Percentiles rank a stretch among this genome's conserved stretches.
Conservation (phyloP, 2,888 invertebrate species). For the Apotomis capreana region DNA sequence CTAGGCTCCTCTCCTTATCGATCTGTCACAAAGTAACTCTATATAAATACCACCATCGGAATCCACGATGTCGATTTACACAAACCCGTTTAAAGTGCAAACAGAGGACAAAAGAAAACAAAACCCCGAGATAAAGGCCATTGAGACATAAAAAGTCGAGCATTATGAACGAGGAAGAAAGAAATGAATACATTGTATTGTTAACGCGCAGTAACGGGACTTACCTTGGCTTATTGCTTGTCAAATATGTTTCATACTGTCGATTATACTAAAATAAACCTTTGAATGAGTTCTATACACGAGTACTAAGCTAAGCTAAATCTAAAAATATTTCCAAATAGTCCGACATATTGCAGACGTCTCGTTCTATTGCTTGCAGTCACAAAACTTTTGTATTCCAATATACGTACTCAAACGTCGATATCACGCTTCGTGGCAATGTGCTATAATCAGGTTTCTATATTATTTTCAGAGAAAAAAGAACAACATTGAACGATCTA, state of each 20-base stretch:
- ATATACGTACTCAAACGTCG: slow-evolving; percentile 61
- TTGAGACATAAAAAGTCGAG: slow-evolving; percentile 80
- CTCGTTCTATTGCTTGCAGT: slow-evolving; percentile 68
- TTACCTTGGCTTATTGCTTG: slow-evolving; percentile 67
- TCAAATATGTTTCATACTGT: slow-evolving; percentile 76
- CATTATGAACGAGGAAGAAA: slow-evolving; percentile 63
- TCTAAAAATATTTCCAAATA: slow-evolving; percentile 83
- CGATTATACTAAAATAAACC: slow-evolving; percentile 59
- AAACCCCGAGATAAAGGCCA: slow-evolving; percentile 82
- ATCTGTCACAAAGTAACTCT: slow-evolving; percentile 77
- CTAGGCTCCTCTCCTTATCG: slow-evolving; percentile 74
- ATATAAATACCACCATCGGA: slow-evolving; percentile 64
- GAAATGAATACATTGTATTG: slow-evolving; percentile 59
- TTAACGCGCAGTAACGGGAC: slow-evolving; percentile 51
- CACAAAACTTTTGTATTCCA: slow-evolving; percentile 68
- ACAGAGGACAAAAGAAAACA: slow-evolving; percentile 81
- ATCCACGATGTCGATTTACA: slow-evolving; percentile 62
- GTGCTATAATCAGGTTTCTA: slow-evolving; percentile 53
- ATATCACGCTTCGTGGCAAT: slow-evolving; percentile 59
- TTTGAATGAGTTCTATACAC: slow-evolving; percentile 59
- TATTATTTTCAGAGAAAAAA: slow-evolving; percentile 47
- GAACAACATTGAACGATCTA: slow-evolving; percentile 45
- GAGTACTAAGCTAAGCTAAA: slow-evolving; percentile 62
- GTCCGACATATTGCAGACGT: slow-evolving; percentile 84
- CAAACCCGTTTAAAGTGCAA: slow-evolving; percentile 72